These are phyloP conservation scores for Alloplasta piceator DNA, from an alignment of 2,888 invertebrate genomes.

Conservation along the genomic window DNA sequence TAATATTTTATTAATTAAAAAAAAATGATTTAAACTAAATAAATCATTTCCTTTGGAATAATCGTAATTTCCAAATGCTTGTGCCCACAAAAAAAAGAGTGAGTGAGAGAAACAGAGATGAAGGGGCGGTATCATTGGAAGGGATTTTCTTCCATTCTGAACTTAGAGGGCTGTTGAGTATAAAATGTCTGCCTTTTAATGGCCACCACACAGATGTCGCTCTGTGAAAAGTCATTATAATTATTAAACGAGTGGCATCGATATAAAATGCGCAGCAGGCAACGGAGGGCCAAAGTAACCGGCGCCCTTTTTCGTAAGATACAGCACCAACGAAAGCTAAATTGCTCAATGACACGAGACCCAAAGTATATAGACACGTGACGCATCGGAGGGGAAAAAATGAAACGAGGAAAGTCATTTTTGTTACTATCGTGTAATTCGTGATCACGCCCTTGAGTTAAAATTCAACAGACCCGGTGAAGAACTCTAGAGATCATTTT, in stretches of 20 bases:
- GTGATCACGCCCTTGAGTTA: constrained; percentile 12
- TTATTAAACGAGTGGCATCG: constrained; percentile 66
- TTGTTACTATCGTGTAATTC: not conserved
- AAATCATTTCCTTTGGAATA: too few species aligned
- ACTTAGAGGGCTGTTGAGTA: constrained; percentile 23
- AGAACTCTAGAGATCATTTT: too few species aligned
- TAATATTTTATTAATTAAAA: too few species aligned
- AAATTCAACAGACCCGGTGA: not conserved
- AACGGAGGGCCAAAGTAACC: constrained; percentile 37
- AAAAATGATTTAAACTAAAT: too few species aligned
- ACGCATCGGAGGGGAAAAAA: constrained; percentile 58
- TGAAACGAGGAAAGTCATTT: constrained; percentile 44
- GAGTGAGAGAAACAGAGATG: constrained; percentile 1
- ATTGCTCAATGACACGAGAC: constrained; percentile 63
- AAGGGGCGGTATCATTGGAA: not conserved
- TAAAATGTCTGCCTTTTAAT: not conserved
- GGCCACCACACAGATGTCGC: constrained; percentile 68
- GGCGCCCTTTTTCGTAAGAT: constrained; percentile 35
- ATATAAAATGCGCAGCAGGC: constrained; percentile 58
- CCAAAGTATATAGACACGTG: constrained; percentile 36
- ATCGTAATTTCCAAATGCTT: too few species aligned
- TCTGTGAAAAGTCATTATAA: constrained; percentile 74
- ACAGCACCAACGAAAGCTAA: constrained; percentile 62
- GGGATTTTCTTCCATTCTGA: constrained; percentile 47
- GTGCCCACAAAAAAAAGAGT: too few species aligned